phyloP scores from a whole-genome alignment of 1,140 invertebrate genomes.

The Drosophila eugracilis region DNA sequence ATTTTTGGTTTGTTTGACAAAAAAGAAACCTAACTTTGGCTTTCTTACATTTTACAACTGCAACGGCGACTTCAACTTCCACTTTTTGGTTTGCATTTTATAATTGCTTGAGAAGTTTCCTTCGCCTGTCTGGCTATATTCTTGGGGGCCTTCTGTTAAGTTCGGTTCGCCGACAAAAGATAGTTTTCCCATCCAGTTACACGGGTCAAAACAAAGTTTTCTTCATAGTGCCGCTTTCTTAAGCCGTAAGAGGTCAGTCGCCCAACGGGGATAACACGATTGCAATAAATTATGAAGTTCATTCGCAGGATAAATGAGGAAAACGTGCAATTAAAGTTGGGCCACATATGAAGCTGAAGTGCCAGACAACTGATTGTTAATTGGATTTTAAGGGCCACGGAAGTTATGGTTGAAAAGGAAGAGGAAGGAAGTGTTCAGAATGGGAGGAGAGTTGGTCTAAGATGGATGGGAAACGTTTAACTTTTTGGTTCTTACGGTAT shows the following conservation, averaged over 20 bases:
- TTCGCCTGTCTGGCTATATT: constrained; percentile 33
- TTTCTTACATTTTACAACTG: constrained; percentile 29
- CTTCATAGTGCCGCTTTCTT: constrained; percentile 46
- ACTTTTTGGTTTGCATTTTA: constrained; percentile 61
- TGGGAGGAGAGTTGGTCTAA: too few species aligned
- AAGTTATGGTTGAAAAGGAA: constrained; percentile 33
- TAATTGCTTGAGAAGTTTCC: constrained; percentile 75
- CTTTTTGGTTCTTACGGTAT: background rate
- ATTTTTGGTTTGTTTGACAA: constrained; percentile 5
- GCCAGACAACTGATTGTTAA: constrained; percentile 48
- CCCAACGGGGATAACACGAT: constrained; percentile 58
- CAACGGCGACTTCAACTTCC: constrained; percentile 33
- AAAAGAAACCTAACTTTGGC: constrained; percentile 4
- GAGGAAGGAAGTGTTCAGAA: constrained; percentile 3
- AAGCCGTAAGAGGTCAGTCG: constrained; percentile 6
- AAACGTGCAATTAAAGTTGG: constrained; percentile 76
- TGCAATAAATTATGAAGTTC: constrained; percentile 76
- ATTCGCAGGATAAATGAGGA: constrained; percentile 65
- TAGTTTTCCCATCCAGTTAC: constrained; percentile 52
- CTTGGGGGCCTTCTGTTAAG: constrained; percentile 20
- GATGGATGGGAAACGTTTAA: constrained; percentile 8
- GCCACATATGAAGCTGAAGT: constrained; percentile 70
- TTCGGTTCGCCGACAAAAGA: constrained; percentile 39
- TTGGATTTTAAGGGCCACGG: constrained; percentile 35
- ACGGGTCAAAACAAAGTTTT: constrained; percentile 64